phyloP scores from a whole-genome alignment of 2,113 vertebrate species.

The Bubo blakistoni region DNA sequence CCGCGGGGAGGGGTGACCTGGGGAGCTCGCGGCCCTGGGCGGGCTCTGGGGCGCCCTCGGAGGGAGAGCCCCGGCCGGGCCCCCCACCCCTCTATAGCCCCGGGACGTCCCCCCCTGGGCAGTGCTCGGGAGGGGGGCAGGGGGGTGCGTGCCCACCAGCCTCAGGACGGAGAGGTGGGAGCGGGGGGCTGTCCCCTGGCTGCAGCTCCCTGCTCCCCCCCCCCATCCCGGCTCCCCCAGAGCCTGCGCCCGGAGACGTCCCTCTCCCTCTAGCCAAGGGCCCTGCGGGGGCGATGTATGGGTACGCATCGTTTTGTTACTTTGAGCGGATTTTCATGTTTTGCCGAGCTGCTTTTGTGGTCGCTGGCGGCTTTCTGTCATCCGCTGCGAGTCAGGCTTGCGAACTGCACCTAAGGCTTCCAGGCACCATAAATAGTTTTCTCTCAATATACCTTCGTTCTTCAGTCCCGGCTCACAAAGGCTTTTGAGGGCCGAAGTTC shows the following conservation, averaged over 20 bases:
- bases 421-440: not conserved
- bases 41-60: not conserved
- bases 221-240: no score
- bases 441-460: accelerated
- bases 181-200: not conserved
- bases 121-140: not conserved
- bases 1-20: not conserved
- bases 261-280: no score
- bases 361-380: not conserved
- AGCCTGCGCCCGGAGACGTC: no score
- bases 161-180: not conserved
- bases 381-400: accelerated
- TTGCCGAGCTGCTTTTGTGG: not conserved
- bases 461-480: not conserved
- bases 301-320: accelerated
- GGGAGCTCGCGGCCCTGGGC: not conserved
- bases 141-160: not conserved
- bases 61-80: not conserved
- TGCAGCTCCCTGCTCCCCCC: not conserved
- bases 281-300: no score
- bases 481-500: not conserved
- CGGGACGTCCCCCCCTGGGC: not conserved
- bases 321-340: accelerated
- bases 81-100: no score
- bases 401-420: not conserved